Evolutionary conservation across 1,140 invertebrate species (phyloP), one percentile per base, ranked within the genome.

Genomic region (Brachionus asplanchnoidis): DNA sequence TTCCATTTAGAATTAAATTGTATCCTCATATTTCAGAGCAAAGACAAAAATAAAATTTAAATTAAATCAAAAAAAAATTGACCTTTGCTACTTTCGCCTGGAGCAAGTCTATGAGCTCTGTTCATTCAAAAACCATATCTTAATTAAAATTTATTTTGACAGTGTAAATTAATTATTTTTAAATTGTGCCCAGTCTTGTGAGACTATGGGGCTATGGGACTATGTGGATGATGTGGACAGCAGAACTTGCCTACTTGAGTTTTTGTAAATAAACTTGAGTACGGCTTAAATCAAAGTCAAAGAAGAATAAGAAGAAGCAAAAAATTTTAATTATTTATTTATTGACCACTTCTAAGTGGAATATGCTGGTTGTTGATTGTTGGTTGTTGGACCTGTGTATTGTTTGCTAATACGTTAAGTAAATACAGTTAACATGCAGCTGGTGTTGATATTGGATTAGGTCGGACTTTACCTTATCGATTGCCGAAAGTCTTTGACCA

Each of bases 261-360:
- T 23, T 8, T 32, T 36, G 12, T 12, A 68, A 40, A 32, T 17
- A 68, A 68, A 32, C 66, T 68, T 11, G 5, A 68, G 66, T 68
- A 26, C 66, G 66, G 66, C 32, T 68, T 32, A 32, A 23, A n/a
- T 68, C 66, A 68, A 68, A 68, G 66, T 68, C 26, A 28, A 68
- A 32, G 32, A 40, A 68, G 32, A 40, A 36, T n/a, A 36, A 5
- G 6, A 36, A 36, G 6, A 36, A 36, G 32, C 32, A 36, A 36
- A 68, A 68, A 68, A 68, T 36, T 68, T 68, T 68, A 68, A 68
- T 68, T 68, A 68, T 68, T 68, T 68, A 68, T 68, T 68, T 68
- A 60, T 20, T 60, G 53, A 28, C 66, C 66, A 28, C 66, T 40
- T n/a, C 66, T 68, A 32, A 32, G 26, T 68, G 26, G 26, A 32